phyloP scores from a whole-genome alignment of 2,113 vertebrate species.

The Cairina moschata region DNA sequence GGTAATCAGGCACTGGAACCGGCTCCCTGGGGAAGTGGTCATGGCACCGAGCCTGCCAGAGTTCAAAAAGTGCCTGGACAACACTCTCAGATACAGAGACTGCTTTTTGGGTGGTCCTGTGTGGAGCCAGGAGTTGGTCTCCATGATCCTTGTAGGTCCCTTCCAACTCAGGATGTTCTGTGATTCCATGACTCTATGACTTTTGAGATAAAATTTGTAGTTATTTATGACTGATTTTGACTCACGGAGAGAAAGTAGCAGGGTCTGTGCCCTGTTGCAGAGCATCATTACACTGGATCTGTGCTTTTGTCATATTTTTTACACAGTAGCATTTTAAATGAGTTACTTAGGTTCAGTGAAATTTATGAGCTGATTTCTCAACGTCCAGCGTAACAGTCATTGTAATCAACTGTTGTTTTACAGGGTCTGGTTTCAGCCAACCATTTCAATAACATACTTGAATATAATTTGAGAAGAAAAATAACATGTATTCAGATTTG shows the following conservation, averaged over 20 bases:
- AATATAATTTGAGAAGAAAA: neutral
- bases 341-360: neutral
- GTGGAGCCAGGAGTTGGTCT: no score
- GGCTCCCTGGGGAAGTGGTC: no score
- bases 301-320: neutral
- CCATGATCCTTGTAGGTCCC: no score
- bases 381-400: neutral
- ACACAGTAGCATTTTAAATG: neutral
- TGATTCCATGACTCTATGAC: no score
- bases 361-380: neutral
- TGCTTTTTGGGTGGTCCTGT: no score
- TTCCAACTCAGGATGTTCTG: no score
- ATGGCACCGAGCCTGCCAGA: no score
- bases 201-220: neutral
- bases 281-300: neutral
- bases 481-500: neutral
- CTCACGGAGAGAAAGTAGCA: neutral
- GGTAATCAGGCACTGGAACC: no score
- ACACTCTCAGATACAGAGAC: no score
- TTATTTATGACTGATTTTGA: neutral
- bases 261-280: neutral
- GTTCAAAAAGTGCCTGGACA: no score
- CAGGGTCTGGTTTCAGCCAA: neutral
- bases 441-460: neutral
- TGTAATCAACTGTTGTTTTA: neutral